Base-by-base conservation (phyloP, 2,888 invertebrate species). In the Epicampocera succincta region DNA sequence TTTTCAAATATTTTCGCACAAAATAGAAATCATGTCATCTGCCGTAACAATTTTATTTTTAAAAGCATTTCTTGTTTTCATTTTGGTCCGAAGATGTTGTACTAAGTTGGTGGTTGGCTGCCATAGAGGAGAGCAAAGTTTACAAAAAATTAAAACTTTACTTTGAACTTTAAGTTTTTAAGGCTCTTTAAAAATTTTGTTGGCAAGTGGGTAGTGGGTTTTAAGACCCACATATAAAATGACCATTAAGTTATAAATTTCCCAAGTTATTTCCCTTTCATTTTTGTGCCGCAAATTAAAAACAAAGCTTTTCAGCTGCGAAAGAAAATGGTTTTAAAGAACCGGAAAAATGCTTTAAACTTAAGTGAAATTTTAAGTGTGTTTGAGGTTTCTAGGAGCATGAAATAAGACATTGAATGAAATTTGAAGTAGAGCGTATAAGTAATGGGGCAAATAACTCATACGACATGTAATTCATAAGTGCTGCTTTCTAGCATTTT, bases 231-330 rank as follows among this genome's bases (percentile, higher is more conserved):
- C 50, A 50, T 60, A 29, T 50, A 9, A 8, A 19, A 29, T 61
- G 72, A 29, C 72, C 72, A 72, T 42, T 50, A 72, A 29, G 50
- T 72, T 61, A 29, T 42, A 60, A 71, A 40, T 33, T 56, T 56
- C 17, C 25, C 12, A 40, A 48, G 21, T 69, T 68, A 2, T 29
- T 44, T 68, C 11, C 15, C 38, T 2, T 69, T 48, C 11, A 56
- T 5, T 29, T 2, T 69, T 58, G 11, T 11, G n/a, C 13, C 25
- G 0, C 9, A 52, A 15, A 12, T n/a, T 19, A n/a, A 40, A 48
- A 48, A 38, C 5, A 38, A 46, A 61, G 25, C 19, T 61, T 19
- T 40, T 21, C 4, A 46, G 38, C 2, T 54, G 4, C 12, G 42
- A 21, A 25, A 46, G 33, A 65, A 38, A 61, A n/a, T 40, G 9